Evolutionary conservation across 2,797 vertebrate genomes (phyloP), one percentile per base, ranked within the genome.

Genomic region (Gymnoscopelus braueri): DNA sequence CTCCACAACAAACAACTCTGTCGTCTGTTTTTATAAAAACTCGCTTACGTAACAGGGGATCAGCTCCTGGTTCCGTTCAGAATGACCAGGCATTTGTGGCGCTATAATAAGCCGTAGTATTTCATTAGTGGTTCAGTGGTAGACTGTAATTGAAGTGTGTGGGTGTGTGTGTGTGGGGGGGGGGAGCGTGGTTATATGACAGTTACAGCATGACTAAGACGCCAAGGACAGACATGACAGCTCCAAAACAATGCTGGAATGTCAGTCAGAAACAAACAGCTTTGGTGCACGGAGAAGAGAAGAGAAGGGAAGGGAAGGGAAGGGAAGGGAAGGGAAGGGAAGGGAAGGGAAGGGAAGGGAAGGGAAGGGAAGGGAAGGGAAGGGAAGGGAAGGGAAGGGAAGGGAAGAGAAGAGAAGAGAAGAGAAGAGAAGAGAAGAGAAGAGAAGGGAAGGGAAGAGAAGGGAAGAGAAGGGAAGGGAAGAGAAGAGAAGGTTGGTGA

Each of bases 61-160:
- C n/a, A 13, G 32, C 12, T 19, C 56, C 32, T 39, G 57, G 32
- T 39, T 59, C 12, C 2, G 7, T 39, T 26, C 58, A 39, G n/a
- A 60, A 39, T 60, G n/a, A 35, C 56, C 5, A 44, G 12, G 58
- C 15, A 29, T 60, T 10, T 11, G 35, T 14, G 15, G 58, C 69
- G 26, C 75, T 85, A 68, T 88, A 83, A 83, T 71, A 79, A 77
- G 76, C 74, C 67, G 75, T 72, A 75, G 79, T 76, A 70, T 81
- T 87, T 88, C 71, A 84, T 83, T 67, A 86, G 35, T 0, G 57
- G 75, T 78, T 80, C 86, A 81, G 87, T 86, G 81, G 79, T 69
- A 74, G 80, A 53, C 66, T 72, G 84, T 82, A 57, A 56, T 83
- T 87, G 72, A 73, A 70, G 67, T n/a, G n/a, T 44, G 57, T 47